phyloP scores from a whole-genome alignment of 2,888 invertebrate genomes.

The Ditylenchus weischeri region DNA sequence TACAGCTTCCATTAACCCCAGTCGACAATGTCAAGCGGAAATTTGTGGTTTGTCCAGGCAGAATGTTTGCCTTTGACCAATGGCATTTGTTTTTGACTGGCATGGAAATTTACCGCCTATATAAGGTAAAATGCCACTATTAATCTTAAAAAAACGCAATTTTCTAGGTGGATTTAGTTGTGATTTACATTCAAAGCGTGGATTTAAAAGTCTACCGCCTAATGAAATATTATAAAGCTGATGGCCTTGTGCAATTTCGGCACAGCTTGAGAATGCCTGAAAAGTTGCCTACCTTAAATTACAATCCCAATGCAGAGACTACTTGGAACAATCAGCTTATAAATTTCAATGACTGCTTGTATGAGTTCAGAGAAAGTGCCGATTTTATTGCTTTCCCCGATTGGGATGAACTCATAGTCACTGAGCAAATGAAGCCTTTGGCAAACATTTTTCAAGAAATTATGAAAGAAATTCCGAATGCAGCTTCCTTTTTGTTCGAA shows the following conservation, averaged over 20 bases:
- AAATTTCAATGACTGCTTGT: conserved; percentile 23
- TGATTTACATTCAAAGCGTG: conserved; percentile 19
- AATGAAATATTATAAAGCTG: conserved; percentile 11
- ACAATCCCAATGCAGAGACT: conserved; percentile 21
- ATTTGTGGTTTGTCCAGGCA: conserved; percentile 16
- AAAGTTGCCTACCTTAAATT: not conserved
- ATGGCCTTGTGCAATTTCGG: conserved; percentile 16
- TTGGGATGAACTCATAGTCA: conserved; percentile 22
- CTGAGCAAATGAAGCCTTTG: not conserved
- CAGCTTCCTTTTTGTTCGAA: not conserved
- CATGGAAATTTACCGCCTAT: conserved; percentile 15
- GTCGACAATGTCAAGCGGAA: conserved; percentile 11
- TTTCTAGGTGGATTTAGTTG: conserved; percentile 13
- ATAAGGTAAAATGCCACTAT: too few species aligned
- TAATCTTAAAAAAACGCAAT: not conserved
- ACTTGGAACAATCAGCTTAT: conserved; percentile 24
- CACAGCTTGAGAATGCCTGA: conserved; percentile 21
- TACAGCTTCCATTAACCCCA: conserved; percentile 7
- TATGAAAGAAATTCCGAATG: not conserved
- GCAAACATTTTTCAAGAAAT: not conserved
- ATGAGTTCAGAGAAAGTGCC: conserved; percentile 22
- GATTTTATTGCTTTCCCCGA: conserved; percentile 24
- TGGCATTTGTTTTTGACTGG: conserved; percentile 20
- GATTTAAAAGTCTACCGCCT: conserved; percentile 12
- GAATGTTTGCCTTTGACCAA: conserved; percentile 20